A percentile compares a stretch with the other conserved stretches of the same genome.
These are phyloP conservation scores for Thunnus thynnus DNA, from an alignment of 2,113 vertebrate genomes.

Conservation along the genomic window DNA sequence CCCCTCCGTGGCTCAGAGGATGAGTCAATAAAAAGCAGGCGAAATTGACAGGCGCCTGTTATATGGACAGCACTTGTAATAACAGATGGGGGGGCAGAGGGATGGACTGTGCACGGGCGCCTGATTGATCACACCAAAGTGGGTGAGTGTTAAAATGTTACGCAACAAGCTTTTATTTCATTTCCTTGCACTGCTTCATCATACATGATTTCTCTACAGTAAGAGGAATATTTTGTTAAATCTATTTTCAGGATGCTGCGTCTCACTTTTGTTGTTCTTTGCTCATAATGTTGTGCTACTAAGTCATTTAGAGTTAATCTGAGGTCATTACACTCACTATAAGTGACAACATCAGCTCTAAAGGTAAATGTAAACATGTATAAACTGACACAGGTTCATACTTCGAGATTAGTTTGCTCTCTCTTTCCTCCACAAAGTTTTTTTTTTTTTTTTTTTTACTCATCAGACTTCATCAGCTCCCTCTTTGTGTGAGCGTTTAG, in stretches of 20 bases:
- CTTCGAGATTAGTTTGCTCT: constrained; percentile 7
- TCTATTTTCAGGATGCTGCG: constrained; percentile 31
- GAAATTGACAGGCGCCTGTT: constrained; percentile 83
- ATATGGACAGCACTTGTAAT: constrained; percentile 76
- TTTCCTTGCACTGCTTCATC: constrained; percentile 46
- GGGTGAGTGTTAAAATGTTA: constrained; percentile 80
- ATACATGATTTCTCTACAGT: constrained; percentile 4
- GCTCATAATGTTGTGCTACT: accelerated
- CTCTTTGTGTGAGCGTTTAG: constrained; percentile 62
- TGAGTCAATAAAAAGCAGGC: constrained; percentile 85
- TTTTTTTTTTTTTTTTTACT: neutral
- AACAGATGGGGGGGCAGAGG: constrained; percentile 84
- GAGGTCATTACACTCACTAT: neutral
- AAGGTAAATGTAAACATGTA: neutral
- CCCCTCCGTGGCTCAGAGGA: constrained; percentile 71
- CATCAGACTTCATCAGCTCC: constrained; percentile 49
- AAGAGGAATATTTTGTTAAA: constrained; percentile 29
- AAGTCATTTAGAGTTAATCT: neutral
- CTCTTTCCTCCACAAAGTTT: constrained; percentile 18
- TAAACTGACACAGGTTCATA: neutral
- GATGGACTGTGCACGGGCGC: constrained; percentile 72
- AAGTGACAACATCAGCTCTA: neutral
- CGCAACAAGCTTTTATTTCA: constrained; percentile 71
- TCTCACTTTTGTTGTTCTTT: neutral
- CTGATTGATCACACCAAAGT: constrained; percentile 75